A percentile compares a stretch with the other conserved stretches of the same genome.
Evolutionary conservation across 2,113 vertebrate species (phyloP).

Genomic region (Coreoperca whiteheadi): DNA sequence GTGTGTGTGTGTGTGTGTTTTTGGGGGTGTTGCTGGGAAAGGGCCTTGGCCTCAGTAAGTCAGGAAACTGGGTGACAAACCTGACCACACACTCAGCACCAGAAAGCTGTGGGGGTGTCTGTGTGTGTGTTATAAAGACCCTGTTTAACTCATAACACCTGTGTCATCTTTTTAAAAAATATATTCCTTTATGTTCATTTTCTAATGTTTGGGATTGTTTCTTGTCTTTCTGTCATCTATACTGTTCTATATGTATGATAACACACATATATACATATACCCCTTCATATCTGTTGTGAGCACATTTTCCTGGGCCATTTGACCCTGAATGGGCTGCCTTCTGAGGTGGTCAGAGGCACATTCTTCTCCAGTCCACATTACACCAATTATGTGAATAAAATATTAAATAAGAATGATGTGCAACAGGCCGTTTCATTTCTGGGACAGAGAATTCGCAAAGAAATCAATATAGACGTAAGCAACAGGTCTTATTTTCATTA

Average conservation of each 20-base stretch:
- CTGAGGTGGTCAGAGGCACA: background rate
- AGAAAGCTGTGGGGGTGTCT: constrained; percentile 43
- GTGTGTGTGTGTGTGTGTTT: constrained; percentile 27
- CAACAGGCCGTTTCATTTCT: background rate
- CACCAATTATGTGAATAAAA: background rate
- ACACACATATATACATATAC: no score
- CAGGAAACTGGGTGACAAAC: constrained; percentile 68
- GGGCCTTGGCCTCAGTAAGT: constrained; percentile 33
- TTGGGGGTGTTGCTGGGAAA: constrained; percentile 41
- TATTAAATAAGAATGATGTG: background rate
- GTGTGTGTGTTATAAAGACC: background rate
- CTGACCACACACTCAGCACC: constrained; percentile 66
- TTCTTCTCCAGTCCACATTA: background rate
- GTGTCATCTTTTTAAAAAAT: background rate
- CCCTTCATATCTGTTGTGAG: background rate
- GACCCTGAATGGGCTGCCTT: background rate
- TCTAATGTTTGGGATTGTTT: background rate
- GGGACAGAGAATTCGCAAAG: background rate
- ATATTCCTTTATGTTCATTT: background rate
- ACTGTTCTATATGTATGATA: background rate
- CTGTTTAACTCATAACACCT: constrained; percentile 31
- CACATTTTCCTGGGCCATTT: background rate
- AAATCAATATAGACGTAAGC: background rate
- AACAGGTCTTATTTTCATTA: background rate
- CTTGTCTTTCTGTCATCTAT: background rate